Evolutionary conservation across 2,888 invertebrate genomes (phyloP).

Genomic region (Tenthredo livida): DNA sequence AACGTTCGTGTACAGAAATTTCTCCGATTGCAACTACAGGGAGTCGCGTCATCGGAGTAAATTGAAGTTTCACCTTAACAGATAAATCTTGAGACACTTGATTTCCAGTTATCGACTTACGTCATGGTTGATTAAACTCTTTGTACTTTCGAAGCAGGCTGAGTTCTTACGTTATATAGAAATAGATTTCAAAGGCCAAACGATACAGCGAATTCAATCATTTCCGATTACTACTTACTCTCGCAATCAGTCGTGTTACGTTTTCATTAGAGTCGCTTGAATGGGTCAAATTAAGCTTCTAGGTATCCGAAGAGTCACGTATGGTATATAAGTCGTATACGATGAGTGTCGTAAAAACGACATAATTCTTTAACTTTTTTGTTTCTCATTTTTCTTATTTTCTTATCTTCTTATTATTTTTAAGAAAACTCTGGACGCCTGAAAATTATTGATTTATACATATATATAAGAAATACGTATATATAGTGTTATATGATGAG

Average conservation of each 20-base stretch:
- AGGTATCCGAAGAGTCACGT: background rate
- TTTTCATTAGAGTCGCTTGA: background rate
- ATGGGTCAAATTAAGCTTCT: conserved; percentile 2
- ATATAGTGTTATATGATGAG: background rate
- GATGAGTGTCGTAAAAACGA: background rate
- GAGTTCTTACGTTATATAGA: conserved; percentile 17
- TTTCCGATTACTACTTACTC: conserved; percentile 17
- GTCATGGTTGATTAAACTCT: conserved; percentile 3
- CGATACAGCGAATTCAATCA: conserved; percentile 3
- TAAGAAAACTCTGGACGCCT: background rate
- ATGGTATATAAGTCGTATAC: background rate
- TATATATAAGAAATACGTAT: background rate
- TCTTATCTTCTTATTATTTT: background rate
- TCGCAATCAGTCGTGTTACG: conserved; percentile 8
- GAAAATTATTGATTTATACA: background rate
- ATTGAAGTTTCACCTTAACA: background rate
- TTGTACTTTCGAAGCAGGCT: background rate
- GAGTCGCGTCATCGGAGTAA: background rate
- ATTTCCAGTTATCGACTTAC: conserved; percentile 24
- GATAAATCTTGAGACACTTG: conserved; percentile 13
- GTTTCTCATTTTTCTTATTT: background rate
- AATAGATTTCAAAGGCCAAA: conserved; percentile 13
- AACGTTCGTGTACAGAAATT: background rate
- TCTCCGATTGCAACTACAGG: background rate
- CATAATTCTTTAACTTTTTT: background rate